phyloP scores from a whole-genome alignment of 2,797 vertebrate genomes.

The Yasuhikotakia modesta region DNA sequence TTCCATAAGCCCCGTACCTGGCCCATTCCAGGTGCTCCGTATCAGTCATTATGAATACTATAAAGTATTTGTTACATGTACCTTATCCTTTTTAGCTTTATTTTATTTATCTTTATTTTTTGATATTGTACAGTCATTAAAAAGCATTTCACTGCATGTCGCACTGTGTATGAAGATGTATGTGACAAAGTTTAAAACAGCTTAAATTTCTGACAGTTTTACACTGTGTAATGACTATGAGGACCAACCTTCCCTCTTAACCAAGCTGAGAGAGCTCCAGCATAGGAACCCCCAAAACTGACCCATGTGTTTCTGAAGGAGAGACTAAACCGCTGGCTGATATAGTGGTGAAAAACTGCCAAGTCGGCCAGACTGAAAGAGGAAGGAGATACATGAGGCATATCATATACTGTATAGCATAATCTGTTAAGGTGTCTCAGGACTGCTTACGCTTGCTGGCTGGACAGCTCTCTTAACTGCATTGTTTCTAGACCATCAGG shows the following conservation, averaged over 20 bases:
- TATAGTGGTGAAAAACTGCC: constrained; percentile 74
- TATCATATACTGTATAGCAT: neutral
- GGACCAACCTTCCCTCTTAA: constrained; percentile 75
- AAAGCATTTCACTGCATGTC: too few species aligned
- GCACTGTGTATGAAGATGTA: too few species aligned
- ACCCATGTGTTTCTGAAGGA: constrained; percentile 82
- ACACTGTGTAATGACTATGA: neutral
- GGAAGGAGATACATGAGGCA: neutral
- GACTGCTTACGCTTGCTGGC: constrained; percentile 83
- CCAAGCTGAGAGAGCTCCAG: constrained; percentile 85
- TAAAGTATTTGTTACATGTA: too few species aligned
- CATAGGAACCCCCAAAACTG: constrained; percentile 87
- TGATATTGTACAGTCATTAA: too few species aligned
- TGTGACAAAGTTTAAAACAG: too few species aligned
- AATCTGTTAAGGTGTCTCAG: neutral
- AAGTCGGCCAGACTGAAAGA: constrained; percentile 73
- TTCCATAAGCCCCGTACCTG: too few species aligned
- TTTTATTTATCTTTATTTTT: too few species aligned
- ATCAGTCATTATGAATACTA: too few species aligned
- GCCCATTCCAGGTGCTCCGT: too few species aligned
- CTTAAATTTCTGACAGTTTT: neutral
- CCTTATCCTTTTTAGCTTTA: too few species aligned
- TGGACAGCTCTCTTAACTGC: constrained; percentile 79
- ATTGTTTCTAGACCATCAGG: constrained; percentile 70
- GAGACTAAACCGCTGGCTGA: constrained; percentile 77